Conservation (phyloP, 2,113 vertebrate genomes). For the Ammodytes marinus region DNA sequence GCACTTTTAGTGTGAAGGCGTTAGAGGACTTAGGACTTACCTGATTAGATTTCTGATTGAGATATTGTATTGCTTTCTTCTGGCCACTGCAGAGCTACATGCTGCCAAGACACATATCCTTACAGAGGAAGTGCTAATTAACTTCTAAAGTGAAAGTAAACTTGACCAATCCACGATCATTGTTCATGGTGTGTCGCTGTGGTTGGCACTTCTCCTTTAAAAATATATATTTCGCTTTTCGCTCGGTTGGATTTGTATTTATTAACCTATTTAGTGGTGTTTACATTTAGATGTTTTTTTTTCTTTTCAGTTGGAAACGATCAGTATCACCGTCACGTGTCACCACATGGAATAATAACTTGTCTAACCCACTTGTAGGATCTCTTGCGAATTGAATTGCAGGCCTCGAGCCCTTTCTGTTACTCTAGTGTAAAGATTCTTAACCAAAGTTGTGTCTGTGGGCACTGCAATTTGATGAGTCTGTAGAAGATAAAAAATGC, state of each 20-base stretch:
- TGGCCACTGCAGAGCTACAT: conserved; percentile 2
- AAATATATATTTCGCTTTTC: background rate
- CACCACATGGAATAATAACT: background rate
- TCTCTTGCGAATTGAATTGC: conserved; percentile 17
- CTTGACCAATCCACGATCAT: conserved; percentile 2
- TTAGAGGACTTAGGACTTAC: conserved; percentile 4
- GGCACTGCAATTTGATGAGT: conserved; percentile 23
- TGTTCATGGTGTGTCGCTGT: background rate
- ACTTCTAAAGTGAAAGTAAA: conserved; percentile 37
- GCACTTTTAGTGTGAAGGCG: conserved; percentile 24
- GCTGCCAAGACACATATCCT: conserved; percentile 47
- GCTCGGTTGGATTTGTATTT: background rate
- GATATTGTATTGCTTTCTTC: conserved; percentile 23
- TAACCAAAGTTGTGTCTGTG: conserved; percentile 36
- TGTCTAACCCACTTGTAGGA: background rate
- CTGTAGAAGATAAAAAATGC: conserved; percentile 60
- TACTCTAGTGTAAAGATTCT: conserved; percentile 25
- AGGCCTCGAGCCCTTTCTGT: conserved; percentile 3
- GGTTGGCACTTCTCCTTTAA: background rate
- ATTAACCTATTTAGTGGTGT: background rate
- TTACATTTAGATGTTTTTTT: background rate
- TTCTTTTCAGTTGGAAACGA: background rate
- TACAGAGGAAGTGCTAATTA: conserved; percentile 40
- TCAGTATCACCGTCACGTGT: background rate
- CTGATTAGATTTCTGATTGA: conserved; percentile 43